Evolutionary conservation across 2,113 vertebrate species (phyloP), one percentile per base, ranked within the genome.

Genomic region (Morone chrysops): DNA sequence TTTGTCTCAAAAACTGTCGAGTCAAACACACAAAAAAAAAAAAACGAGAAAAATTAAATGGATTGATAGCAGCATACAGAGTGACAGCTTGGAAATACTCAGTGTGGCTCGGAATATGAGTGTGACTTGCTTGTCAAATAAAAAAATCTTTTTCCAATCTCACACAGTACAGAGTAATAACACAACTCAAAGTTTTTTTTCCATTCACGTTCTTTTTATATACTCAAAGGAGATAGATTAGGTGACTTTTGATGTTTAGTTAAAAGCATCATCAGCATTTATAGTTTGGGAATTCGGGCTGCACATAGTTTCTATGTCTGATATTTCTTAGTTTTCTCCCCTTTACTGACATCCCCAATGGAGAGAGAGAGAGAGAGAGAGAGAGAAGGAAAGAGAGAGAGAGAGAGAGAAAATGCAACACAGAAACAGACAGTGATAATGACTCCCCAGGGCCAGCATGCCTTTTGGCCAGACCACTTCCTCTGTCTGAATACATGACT

Each of bases 401-500:
- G 20, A 16, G 62, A 40, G 5, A 51, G 1, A 67, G 3, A 54
- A 11, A 67, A n/a, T 6, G 43, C 59, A 31, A 70, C 59, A 41
- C 61, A 78, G 62, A 73, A 54, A 48, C 75, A 82, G 69, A 70
- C 81, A 41, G 81, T 45, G 60, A 78, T 83, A 91, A 91, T 82
- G 87, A 86, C 86, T 93, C 88, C 81, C 88, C 31, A 48, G 81
- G 86, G 90, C 8, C 3, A 59, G 51, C 79, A 66, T 76, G 88
- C 87, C 89, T 88, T 86, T 88, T 85, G 86, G 81, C 86, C 82
- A 86, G 90, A 89, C 84, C 25, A 77, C 85, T 90, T 93, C 89
- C 91, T 89, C 75, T 60, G 82, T 92, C 83, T 88, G 84, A 73
- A 90, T 56, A 81, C 86, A 89, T 88, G 91, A 92, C 81, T 90